Base-by-base conservation (phyloP, 2,113 vertebrate genomes). In the Eulemur rufifrons region DNA sequence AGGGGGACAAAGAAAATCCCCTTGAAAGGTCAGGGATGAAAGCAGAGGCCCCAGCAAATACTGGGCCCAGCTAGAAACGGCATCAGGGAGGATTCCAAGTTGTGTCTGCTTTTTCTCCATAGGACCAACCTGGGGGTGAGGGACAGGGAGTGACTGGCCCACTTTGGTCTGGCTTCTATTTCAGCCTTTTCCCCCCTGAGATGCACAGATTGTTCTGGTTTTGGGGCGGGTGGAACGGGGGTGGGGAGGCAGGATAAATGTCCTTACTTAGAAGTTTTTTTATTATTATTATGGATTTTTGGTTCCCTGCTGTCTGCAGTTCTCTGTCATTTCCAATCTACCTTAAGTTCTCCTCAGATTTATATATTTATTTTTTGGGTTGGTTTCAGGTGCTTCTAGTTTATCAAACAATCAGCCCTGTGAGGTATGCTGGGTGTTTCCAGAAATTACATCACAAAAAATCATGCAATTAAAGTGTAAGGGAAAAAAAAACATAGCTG, bases 401-500 rank as follows among this genome's bases (percentile, higher is more conserved):
- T 98, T 98, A 98, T 98, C 98, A 98, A 98, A 98, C 96, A 97
- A 98, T 98, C 96, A 98, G 82, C 97, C 96, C 96, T 96, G 92
- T 98, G 97, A 98, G 97, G 96, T 97, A 94, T 78, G 42, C 94
- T 96, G 97, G 98, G 99, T 98, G 98, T 98, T 98, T 98, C 98
- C 98, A 99, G 97, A 98, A 99, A 98, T 99, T 99, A 98, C 98
- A 98, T 98, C 98, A 99, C 97, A 98, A 76, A 98, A 98, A 99
- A 98, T 98, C 98, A 98, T 1, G 92, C 98, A 99, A 98, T 98
- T 99, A 98, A 98, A 98, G 96, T 89, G 95, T 95, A 97, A 98
- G 92, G 96, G 97, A 97, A 97, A 97, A 97, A 97, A 98, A 98
- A 97, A 97, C 95, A 96, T 88, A 91, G 96, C 98, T 96, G 96